Base-by-base conservation (phyloP, 1,140 invertebrate genomes). In the Lordiphosa stackelbergi region DNA sequence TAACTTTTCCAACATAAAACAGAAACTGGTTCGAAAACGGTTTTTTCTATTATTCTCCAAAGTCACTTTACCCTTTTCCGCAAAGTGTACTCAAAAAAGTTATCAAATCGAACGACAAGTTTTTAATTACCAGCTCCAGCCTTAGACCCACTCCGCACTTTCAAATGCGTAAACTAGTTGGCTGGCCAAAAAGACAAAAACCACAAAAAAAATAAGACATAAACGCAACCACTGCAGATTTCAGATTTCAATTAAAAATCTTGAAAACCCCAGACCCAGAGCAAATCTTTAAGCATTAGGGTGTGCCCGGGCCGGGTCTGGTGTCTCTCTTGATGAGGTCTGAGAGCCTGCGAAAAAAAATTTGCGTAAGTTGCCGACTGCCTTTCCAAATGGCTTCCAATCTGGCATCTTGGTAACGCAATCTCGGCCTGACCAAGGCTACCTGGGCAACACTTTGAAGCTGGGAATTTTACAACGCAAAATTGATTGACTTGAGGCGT, bases 131-230 rank as follows among this genome's bases (percentile, higher is more conserved):
- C 59, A 56, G 38, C 41, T 28, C 46, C 31, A 58, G 34, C 28
- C 8, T 36, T 28, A 56, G 46, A 12, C 19, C 52, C 45, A 47
- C 19, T 47, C 58, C 19, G 58, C 71, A 74, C 75, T 81, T 81
- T 81, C 75, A 58, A 81, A 81, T 83, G 77, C 75, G 77, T 81
- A 83, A 81, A 81, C 75, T 63, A 72, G 75, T 81, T 81, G 77
- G 61, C 52, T 34, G 22, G 64, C 7, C 49, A 47, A 40, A 46
- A 64, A 46, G 51, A 35, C 47, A 47, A 36, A 52, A 69, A 65
- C 24, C 47, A 69, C 42, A 13, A 34, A 31, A 31, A 31, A 24
- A 48, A 28, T n/a, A 7, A 38, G 48, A 51, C 12, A 16, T 10
- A 10, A 8, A 49, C 47, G 34, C 12, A 52, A 38, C 36, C 49